Evolutionary conservation across 1,140 invertebrate genomes (phyloP), one percentile per base, ranked within the genome.

Genomic region (Ptiloglossa arizonensis): DNA sequence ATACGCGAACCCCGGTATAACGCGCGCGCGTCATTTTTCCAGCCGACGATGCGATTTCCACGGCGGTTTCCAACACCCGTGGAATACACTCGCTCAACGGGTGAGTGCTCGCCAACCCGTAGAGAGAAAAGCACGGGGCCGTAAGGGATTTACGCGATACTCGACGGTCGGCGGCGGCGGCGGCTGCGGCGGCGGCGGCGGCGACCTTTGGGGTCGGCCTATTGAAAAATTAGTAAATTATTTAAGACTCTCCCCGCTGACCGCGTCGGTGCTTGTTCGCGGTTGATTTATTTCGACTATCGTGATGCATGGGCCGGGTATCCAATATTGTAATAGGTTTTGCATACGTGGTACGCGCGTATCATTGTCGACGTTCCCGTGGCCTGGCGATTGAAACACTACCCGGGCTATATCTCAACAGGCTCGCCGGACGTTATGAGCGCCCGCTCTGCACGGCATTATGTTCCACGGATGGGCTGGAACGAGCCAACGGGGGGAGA

Each of bases 201-300:
- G 17, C 67, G 84, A 86, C 84, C 84, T 63, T 57, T 50, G 64
- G 69, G 83, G 83, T 85, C 83, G 82, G n/a, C 17, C 60, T 67
- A 70, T 83, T 78, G 85, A 90, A 91, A 91, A 91, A 90, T 89
- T 81, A 67, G 81, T 90, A 91, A 90, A 90, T 91, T 91, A 91
- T 90, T 91, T 89, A 89, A 89, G 89, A 85, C 87, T 88, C 59
- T 79, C 78, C 80, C 82, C 82, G 85, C 85, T 35, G 59, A 62
- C 59, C 87, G 68, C 80, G 82, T 83, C 79, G 85, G 79, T 86
- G 89, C 90, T 91, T 91, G 90, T 90, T 91, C 87, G 82, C 81
- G 70, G 41, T 83, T 90, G 90, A 92, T 92, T 92, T 91, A 92
- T 92, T 92, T 91, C 86, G 90, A 92, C 89, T 91, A 91, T 92